These are phyloP conservation scores for Noctua janthina DNA, from an alignment of 2,888 invertebrate genomes.

Conservation along the genomic window DNA sequence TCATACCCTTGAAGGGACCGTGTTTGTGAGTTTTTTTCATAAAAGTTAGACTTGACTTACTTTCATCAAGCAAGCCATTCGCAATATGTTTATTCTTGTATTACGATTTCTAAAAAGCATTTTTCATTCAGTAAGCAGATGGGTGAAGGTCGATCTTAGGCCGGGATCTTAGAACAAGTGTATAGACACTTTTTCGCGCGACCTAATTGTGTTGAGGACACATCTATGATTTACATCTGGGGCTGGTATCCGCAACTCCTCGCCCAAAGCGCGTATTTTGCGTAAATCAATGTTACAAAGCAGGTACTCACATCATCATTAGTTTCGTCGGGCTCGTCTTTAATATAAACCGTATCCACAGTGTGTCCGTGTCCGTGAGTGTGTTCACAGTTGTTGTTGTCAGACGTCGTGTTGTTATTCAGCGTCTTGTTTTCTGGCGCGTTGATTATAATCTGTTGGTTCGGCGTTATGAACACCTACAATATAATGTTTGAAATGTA, in stretches of 20 bases:
- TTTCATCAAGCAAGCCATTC: too few species aligned
- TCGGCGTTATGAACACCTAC: slow-evolving; percentile 85
- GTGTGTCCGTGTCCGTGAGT: slow-evolving; percentile 22
- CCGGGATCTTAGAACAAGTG: background rate
- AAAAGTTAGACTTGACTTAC: too few species aligned
- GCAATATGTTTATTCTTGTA: background rate
- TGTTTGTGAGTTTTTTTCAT: too few species aligned
- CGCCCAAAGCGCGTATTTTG: background rate
- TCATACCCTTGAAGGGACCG: background rate
- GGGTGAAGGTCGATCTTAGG: background rate
- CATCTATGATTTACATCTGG: background rate
- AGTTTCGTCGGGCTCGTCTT: slow-evolving; percentile 84
- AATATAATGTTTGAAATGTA: slow-evolving; percentile 1
- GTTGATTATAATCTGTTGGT: slow-evolving; percentile 86
- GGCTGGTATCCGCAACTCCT: background rate
- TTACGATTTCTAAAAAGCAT: background rate
- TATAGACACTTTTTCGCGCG: background rate
- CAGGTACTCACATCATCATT: slow-evolving; percentile 83
- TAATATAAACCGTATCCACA: slow-evolving; percentile 76
- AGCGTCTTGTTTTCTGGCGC: slow-evolving; percentile 74
- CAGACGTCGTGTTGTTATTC: slow-evolving; percentile 81
- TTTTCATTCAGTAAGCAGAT: background rate
- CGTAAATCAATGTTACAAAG: background rate
- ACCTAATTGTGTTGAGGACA: background rate
- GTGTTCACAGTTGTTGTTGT: slow-evolving; percentile 77